A percentile compares a stretch with the other conserved stretches of the same genome.
Conservation (phyloP, 1,140 invertebrate genomes). For the Oncopodura yosiiana region DNA sequence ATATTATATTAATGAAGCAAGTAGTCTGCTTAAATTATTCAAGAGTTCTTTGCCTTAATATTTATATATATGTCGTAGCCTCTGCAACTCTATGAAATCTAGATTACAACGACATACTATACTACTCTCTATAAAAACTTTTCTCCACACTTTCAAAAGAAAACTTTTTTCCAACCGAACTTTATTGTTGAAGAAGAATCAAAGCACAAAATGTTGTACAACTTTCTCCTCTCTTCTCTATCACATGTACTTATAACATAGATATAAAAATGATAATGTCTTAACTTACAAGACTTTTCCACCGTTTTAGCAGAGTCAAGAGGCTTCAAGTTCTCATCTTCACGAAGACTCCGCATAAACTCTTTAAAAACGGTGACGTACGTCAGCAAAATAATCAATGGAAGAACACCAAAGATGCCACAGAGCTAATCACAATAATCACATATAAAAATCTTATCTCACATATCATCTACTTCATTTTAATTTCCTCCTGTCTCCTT, state of each 20-base stretch:
- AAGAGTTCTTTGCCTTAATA: too few species aligned
- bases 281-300: conserved; percentile 21
- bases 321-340: conserved; percentile 12
- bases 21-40: too few species aligned
- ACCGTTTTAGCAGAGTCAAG: conserved; percentile 25
- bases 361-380: conserved; percentile 24
- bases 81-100: too few species aligned
- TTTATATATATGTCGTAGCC: too few species aligned
- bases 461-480: neutral
- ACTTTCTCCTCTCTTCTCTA: too few species aligned
- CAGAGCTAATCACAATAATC: conserved; percentile 5
- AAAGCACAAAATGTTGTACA: neutral
- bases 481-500: too few species aligned
- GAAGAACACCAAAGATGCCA: conserved; percentile 13
- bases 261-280: too few species aligned
- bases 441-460: neutral
- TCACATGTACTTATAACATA: too few species aligned
- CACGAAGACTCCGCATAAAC: conserved; percentile 16
- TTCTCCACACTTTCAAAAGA: neutral
- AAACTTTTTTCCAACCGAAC: neutral
- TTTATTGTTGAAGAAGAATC: neutral
- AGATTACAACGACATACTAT: too few species aligned
- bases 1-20: too few species aligned
- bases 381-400: conserved; percentile 16
- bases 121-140: too few species aligned